Percentiles rank a stretch among this genome's conserved stretches.
These are phyloP conservation scores for Montipora efflorescens DNA, from an alignment of 64 coral and sea anemone genomes.

Conservation along the genomic window DNA sequence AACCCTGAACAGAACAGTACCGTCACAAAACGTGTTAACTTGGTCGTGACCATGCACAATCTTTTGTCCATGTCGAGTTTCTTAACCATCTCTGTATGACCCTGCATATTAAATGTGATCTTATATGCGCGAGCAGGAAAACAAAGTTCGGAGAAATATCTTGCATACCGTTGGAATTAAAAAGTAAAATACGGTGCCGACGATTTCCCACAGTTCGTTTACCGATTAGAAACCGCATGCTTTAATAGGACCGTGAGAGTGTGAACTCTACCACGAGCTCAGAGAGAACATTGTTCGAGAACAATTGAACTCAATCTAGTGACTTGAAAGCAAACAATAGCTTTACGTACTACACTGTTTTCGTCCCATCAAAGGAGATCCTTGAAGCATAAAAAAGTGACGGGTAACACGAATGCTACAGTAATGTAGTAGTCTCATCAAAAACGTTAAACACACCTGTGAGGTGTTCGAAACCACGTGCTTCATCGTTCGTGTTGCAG, in stretches of 20 bases:
- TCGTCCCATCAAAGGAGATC: not conserved
- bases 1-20: too few species aligned
- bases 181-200: not conserved
- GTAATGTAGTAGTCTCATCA: not conserved
- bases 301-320: constrained; percentile 17
- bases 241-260: constrained; percentile 37
- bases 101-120: too few species aligned
- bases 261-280: constrained; percentile 12
- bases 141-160: too few species aligned
- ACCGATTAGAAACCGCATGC: constrained; percentile 15
- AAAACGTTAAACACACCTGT: constrained; percentile 41
- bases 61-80: too few species aligned
- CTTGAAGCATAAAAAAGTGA: constrained; percentile 1
- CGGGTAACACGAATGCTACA: not conserved
- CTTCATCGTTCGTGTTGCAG: not conserved
- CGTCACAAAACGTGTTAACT: too few species aligned
- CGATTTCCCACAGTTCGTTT: constrained; percentile 28
- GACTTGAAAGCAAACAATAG: constrained; percentile 24
- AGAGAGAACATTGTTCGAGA: constrained; percentile 9
- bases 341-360: not conserved
- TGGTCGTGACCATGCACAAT: too few species aligned
- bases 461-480: constrained; percentile 32
- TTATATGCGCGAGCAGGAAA: too few species aligned
- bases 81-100: too few species aligned
- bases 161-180: not conserved